Evolutionary conservation across 2,113 vertebrate genomes (phyloP).

Genomic region (Cepphus grylle): DNA sequence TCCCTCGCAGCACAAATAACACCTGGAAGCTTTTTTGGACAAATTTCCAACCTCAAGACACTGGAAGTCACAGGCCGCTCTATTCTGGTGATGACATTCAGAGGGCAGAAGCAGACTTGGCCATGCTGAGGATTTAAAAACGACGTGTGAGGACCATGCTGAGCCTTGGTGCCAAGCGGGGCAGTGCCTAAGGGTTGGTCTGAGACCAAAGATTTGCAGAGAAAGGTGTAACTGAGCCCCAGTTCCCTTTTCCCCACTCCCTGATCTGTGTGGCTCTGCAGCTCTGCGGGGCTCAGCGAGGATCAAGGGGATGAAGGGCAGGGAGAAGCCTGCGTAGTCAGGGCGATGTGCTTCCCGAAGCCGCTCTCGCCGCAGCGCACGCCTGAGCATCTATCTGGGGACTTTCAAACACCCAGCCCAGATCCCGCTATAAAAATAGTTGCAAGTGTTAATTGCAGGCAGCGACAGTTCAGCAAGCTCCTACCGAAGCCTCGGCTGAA

Average conservation of each 20-base stretch:
- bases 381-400: not conserved
- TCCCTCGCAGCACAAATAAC: not conserved
- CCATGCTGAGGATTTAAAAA: not conserved
- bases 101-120: not conserved
- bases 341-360: rapidly evolving
- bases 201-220: not conserved
- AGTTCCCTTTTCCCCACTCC: not conserved
- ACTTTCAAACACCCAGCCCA: not conserved
- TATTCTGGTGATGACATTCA: rapidly evolving
- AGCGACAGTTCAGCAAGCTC: not conserved
- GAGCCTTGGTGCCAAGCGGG: not conserved
- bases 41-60: not conserved
- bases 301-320: rapidly evolving
- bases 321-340: not conserved
- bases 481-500: conserved; percentile 27
- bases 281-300: too few species aligned
- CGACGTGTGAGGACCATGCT: too few species aligned
- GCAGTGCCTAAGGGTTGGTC: not conserved
- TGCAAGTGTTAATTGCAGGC: conserved; percentile 27
- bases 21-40: not conserved
- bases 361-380: rapidly evolving
- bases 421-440: not conserved
- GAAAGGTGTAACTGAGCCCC: not conserved
- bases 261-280: rapidly evolving
- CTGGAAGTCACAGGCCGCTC: not conserved